phyloP scores from a whole-genome alignment of 2,113 vertebrate genomes.

The Bubo bubo region DNA sequence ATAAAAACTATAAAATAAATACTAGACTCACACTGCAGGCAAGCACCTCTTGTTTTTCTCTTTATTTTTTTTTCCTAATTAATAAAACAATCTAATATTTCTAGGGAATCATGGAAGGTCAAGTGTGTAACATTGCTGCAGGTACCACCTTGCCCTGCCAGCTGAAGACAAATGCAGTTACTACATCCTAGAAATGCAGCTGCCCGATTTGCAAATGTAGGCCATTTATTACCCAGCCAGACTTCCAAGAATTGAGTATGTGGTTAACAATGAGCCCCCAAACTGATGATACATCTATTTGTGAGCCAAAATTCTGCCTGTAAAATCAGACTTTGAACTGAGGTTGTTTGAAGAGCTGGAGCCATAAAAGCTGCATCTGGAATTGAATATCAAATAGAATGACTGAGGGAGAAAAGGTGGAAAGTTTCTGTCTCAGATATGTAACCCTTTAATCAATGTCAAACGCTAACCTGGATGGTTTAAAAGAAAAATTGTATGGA shows the following conservation, averaged over 20 bases:
- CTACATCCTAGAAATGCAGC: not conserved
- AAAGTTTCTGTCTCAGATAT: not conserved
- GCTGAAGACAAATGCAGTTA: not conserved
- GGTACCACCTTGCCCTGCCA: not conserved
- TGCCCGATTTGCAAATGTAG: not conserved
- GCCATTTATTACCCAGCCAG: not conserved
- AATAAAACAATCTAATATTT: not conserved
- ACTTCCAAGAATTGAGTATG: not conserved
- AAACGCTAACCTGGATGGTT: not conserved
- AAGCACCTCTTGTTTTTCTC: accelerated
- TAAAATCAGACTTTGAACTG: not conserved
- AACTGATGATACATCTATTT: not conserved
- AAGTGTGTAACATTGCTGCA: not conserved
- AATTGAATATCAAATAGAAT: not conserved
- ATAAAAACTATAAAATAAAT: not conserved
- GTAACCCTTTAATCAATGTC: not conserved
- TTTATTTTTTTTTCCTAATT: not conserved
- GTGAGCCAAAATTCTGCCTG: not conserved
- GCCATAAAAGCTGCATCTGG: not conserved
- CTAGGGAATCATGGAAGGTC: not conserved
- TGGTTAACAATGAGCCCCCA: not conserved
- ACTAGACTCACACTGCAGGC: not conserved
- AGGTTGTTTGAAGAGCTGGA: not conserved
- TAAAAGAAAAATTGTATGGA: not conserved
- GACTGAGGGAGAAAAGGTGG: not conserved